Conservation (phyloP, 2,888 invertebrate species). For the Lithophane leautieri region DNA sequence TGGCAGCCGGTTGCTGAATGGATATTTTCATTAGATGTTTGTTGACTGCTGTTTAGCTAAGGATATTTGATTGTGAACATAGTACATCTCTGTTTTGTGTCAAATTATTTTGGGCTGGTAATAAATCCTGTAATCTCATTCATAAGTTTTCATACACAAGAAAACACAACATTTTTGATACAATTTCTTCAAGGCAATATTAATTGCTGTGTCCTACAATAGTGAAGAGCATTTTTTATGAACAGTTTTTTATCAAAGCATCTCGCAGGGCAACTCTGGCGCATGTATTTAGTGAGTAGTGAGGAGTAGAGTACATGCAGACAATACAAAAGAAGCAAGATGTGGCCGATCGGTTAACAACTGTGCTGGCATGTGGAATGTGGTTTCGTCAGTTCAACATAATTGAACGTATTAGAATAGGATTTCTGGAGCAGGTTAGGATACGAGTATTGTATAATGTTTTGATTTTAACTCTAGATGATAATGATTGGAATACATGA, state of each 20-base stretch:
- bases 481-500: background rate
- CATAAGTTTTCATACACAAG: too few relatives aligned
- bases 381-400: slow-evolving; percentile 76
- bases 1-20: slow-evolving; percentile 55
- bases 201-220: background rate
- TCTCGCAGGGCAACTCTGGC: slow-evolving; percentile 44
- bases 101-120: slow-evolving; percentile 1
- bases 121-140: background rate
- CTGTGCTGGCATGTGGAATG: slow-evolving; percentile 81
- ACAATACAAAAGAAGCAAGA: slow-evolving; percentile 61
- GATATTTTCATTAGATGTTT: slow-evolving; percentile 55
- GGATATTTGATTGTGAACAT: slow-evolving; percentile 20
- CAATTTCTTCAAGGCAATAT: background rate
- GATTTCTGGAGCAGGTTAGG: slow-evolving; percentile 30
- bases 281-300: slow-evolving; percentile 69
- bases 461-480: background rate
- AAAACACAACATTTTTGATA: background rate
- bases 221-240: slow-evolving; percentile 19
- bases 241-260: slow-evolving; percentile 29
- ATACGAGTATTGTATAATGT: background rate
- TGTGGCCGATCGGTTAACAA: slow-evolving; percentile 68
- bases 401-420: slow-evolving; percentile 74
- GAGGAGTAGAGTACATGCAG: slow-evolving; percentile 62
- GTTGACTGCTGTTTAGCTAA: slow-evolving; percentile 21
- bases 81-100: slow-evolving; percentile 8